Base-by-base conservation (phyloP, 2,888 invertebrate genomes). In the Meteorus colon region DNA sequence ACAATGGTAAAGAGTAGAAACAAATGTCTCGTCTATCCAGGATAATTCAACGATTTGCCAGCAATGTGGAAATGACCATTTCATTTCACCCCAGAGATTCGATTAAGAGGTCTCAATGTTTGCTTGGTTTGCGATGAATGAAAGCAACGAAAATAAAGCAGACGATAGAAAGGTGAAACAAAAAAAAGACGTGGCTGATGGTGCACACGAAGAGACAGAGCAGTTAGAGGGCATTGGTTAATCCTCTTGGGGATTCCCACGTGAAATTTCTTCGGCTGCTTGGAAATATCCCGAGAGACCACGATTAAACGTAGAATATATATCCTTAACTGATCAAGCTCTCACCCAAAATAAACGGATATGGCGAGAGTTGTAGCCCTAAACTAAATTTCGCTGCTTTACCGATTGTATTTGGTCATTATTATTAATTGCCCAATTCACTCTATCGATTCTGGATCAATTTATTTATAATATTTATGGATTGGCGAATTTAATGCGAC, bases 241-340 rank as follows among this genome's bases (percentile, higher is more conserved):
- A 63, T 63, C 34, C 31, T 63, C 63, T 4, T 63, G 63, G 34
- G 63, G 19, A 55, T 55, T 55, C 55, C 55, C 55, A 65, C 41
- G 65, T 65, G 65, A 24, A 65, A 55, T 55, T 55, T 19, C 55
- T 62, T 65, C 41, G 65, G n/a, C 6, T 65, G n/a, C 10, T 65
- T 37, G 65, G 19, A 41, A 65, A 34, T 65, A 65, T 37, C 65
- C 65, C 37, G 37, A 41, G 37, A 65, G 65, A 19, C 19, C 12
- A 4, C 37, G 65, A 65, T 65, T 65, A 65, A 65, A 65, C 41
- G 19, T 19, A 41, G 37, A 67, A 73, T 73, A 73, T 73, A 73
- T 73, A 73, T 51, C 67, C 45, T 63, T 63, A 55, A 68, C 74
- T 74, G 68, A 74, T 74, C 48, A n/a, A 41, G 55, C 66, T 37